Evolutionary conservation across 2,888 invertebrate species (phyloP), one percentile per base, ranked within the genome.

Genomic region (Leptura quadrifasciata): DNA sequence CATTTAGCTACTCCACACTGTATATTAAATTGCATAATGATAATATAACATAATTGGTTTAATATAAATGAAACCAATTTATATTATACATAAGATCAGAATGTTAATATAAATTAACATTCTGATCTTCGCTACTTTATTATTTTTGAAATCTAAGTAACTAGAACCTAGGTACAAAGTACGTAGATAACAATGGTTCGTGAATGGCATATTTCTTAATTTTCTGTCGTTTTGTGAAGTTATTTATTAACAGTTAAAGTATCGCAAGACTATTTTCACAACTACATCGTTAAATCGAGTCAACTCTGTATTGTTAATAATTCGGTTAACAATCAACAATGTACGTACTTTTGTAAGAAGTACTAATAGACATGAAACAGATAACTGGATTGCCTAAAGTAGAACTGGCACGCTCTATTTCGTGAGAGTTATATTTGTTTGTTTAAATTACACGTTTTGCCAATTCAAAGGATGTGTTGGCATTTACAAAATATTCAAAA

Each of bases 401-500:
- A 27, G 54, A 35, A 55, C 61, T 55, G 17, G 27, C 63, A 74
- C 63, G 68, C 74, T 74, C 68, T 74, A 47, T 74, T 74, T 74
- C 74, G 68, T 63, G 54, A 58, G 63, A 68, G 60, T 69, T 55
- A 55, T 68, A 27, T 15, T 39, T 18, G 27, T 67, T 67, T n/a
- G n/a, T 52, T 67, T 20, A 54, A 47, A 67, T 67, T 54, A 67
- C 54, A 54, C 52, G 24, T n/a, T 67, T 21, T 24, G 52, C 24
- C 21, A 9, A n/a, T 47, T 65, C 54, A 6, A 31, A 5, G 9
- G 21, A 12, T 18, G 18, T 27, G 15, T 15, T 60, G 9, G 5
- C 5, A 21, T 60, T 60, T 60, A 60, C n/a, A 60, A 60, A 60
- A 24, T 15, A 60, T 60, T 60, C 15, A 60, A 15, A 58, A 58